These are phyloP conservation scores for Apotomis turbidana DNA, from an alignment of 2,888 invertebrate genomes.

Conservation along the genomic window DNA sequence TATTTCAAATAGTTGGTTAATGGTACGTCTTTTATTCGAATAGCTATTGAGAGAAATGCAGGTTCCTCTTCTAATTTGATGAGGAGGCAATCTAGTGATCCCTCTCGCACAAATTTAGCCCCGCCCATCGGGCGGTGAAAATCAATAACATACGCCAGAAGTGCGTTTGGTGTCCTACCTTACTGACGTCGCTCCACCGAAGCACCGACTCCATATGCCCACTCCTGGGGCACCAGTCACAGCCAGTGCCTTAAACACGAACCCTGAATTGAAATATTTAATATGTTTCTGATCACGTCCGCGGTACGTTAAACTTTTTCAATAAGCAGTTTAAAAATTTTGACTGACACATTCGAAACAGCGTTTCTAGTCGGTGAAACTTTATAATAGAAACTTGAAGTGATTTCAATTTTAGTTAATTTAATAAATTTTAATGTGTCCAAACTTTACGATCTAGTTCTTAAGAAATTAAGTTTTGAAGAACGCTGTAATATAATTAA, in stretches of 20 bases:
- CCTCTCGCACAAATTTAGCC: slow-evolving; percentile 79
- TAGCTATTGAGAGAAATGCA: slow-evolving; percentile 73
- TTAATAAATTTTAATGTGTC: slow-evolving; percentile 3
- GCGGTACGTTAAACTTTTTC: slow-evolving; percentile 10
- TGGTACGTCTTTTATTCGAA: slow-evolving; percentile 82
- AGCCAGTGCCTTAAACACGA: slow-evolving; percentile 9
- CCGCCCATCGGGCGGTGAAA: slow-evolving; percentile 81
- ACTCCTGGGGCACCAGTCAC: not conserved
- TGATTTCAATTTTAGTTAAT: slow-evolving; percentile 14
- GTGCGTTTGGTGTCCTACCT: slow-evolving; percentile 78
- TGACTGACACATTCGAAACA: slow-evolving; percentile 26
- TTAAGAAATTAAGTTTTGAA: not conserved
- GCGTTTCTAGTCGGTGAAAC: slow-evolving; percentile 15
- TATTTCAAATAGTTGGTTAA: slow-evolving; percentile 83
- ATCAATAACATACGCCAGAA: slow-evolving; percentile 83
- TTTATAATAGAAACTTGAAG: slow-evolving; percentile 23
- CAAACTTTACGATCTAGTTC: slow-evolving; percentile 8
- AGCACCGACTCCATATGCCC: slow-evolving; percentile 48
- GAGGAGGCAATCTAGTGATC: slow-evolving; percentile 79
- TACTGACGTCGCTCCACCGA: slow-evolving; percentile 70
- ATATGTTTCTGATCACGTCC: slow-evolving; percentile 10
- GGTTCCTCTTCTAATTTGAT: slow-evolving; percentile 80
- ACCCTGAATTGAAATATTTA: not conserved
- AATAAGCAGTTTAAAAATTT: slow-evolving; percentile 20
- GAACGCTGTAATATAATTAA: not conserved